Base-by-base conservation (phyloP, 2,113 vertebrate species). In the Prietella phreatophila region DNA sequence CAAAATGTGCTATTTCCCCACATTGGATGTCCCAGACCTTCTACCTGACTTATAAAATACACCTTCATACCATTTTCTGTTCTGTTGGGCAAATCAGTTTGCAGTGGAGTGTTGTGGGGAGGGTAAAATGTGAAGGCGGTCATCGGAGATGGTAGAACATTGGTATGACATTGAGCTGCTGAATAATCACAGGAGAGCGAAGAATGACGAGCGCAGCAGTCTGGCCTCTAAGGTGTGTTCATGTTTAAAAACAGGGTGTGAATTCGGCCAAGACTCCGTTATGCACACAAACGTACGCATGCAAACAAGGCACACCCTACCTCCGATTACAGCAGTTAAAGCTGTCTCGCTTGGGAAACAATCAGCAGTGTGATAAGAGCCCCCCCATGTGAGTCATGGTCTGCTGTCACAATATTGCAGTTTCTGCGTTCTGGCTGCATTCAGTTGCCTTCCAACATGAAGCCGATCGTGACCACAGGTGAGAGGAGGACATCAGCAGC, bases 121-220 rank as follows among this genome's bases (percentile, higher is more conserved):
- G 73, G 25, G 6, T 47, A 30, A 27, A 71, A n/a, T 84, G 33
- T 75, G 73, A 83, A 82, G 78, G 56, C 30, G 82, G 20, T 79
- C 63, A 85, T 50, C 65, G 84, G 84, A 92, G 85, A 79, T 89
- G 87, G 90, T 90, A 61, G 53, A 50, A 39, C 84, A 88, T 91
- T 91, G 92, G 91, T 87, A 36, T 36, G 36, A 36, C 36, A 36
- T 36, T 81, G 90, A 90, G 92, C 90, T 92, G 91, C 91, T 92
- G 88, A 93, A 90, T 93, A 93, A 94, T 94, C 67, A 25, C 90
- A 60, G 87, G 87, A 89, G 87, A 91, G 89, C 60, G 67, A 71
- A 87, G 55, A 71, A 85, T 91, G 91, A 84, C 86, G 92, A 90
- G 79, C 63, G 84, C 53, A 17, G 85, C n/a, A 88, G 88, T 19